Conservation (phyloP, 2,888 invertebrate species). For the Tryphoninae sp. region DNA sequence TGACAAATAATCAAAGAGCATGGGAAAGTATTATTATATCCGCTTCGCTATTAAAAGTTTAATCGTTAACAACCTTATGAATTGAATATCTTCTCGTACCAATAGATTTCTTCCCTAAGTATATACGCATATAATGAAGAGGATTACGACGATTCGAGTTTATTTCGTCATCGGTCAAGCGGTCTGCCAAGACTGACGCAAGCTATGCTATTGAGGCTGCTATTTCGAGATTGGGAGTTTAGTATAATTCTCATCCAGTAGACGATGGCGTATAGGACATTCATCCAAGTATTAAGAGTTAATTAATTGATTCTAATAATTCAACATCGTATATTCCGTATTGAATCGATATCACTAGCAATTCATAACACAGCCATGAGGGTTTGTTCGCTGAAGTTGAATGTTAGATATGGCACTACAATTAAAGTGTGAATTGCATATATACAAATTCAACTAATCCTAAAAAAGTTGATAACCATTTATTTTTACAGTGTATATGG, state of each 20-base stretch:
- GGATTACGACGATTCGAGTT: conserved; percentile 40
- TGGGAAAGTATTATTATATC: background rate
- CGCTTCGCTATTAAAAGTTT: background rate
- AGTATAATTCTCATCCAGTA: conserved; percentile 61
- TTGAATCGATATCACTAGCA: too few species aligned
- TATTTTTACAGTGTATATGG: conserved; percentile 60
- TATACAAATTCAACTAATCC: too few species aligned
- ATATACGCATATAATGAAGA: conserved; percentile 13
- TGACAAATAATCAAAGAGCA: background rate
- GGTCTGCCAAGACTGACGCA: conserved; percentile 72
- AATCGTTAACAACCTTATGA: background rate
- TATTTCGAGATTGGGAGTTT: conserved; percentile 70
- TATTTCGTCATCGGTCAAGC: conserved; percentile 61
- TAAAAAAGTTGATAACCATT: conserved; percentile 45
- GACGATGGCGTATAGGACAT: conserved; percentile 61
- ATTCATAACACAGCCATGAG: too few species aligned
- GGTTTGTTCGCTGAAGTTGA: too few species aligned
- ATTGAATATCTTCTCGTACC: background rate
- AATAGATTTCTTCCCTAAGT: conserved; percentile 8
- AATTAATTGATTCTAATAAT: background rate
- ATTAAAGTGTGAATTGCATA: too few species aligned
- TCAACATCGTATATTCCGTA: background rate
- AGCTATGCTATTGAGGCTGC: conserved; percentile 72
- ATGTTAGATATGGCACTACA: too few species aligned
- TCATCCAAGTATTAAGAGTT: background rate